Base-by-base conservation (phyloP, 2,888 invertebrate species). In the Synergus laeviventris region DNA sequence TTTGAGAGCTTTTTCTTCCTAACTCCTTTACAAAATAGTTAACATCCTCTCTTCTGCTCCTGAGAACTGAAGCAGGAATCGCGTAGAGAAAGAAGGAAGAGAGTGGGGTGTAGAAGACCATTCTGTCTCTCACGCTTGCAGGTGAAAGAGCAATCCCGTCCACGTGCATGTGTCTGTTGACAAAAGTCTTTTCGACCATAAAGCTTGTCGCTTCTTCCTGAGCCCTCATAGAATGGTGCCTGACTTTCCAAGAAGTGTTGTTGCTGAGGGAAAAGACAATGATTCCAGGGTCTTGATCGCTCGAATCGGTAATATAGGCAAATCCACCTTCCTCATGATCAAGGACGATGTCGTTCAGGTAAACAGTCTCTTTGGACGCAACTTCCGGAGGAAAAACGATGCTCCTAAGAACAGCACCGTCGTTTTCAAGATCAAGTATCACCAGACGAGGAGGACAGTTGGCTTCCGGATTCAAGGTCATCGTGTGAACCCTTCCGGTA, bases 61-160 rank as follows among this genome's bases (percentile, higher is more conserved):
- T 93, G 49, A 95, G 89, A 24, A 93, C 91, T 0, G 93, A 92
- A 0, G 94, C 93, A 60, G 94, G 93, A 38, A 96, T 91, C 0
- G 94, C 92, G 86, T 93, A 96, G 24, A 96, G 86, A 83, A 94
- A 93, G 80, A 92, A 93, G 84, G 95, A 95, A 11, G 95, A 94
- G 14, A 95, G 86, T 0, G 96, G 95, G 73, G 93, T 92, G 88
- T 94, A 95, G 88, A 94, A 96, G 0, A 96, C 92, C 16, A 76
- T 76, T 36, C 90, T 86, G 14, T 87, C 83, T 4, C 75, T 61
- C 39, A 77, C 76, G 21, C 59, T 38, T 0, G 87, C 88, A 0
- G 95, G 94, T 1, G 95, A 94, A 4, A 95, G 90, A 0, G 95
- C 95, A 70, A 95, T 94, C 7, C 95, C 94, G 79, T 95, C 95